Evolutionary conservation across 2,888 invertebrate species (phyloP), one percentile per base, ranked within the genome.

Genomic region (Lycia hirtaria): DNA sequence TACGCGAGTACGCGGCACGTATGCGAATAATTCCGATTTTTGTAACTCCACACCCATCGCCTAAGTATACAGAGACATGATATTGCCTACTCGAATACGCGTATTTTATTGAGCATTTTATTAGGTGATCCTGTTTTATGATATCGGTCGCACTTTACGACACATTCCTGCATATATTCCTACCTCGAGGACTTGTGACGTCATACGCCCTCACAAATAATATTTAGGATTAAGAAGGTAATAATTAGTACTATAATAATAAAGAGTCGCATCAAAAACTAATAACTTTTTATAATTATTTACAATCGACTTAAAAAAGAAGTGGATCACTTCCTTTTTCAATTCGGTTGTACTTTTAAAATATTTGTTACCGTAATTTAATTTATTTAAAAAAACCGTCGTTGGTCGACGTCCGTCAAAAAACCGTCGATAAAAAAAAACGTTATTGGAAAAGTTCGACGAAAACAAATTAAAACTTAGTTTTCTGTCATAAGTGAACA

Each of bases 71-170:
- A 28, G 17, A 43, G 19, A 30, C 17, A 7, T 4, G 20, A 19
- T 44, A 17, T 28, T 33, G 22, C 19, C 37, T 22, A 20, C 22
- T 45, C 33, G 19, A 45, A 33, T 32, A 45, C 32, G 33, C 47
- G 15, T 35, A 47, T 47, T 51, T 51, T 51, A 51, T 41, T 41
- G 33, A 24, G 15, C 17, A 20, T 41, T 51, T 41, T 41, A 51
- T 41, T 51, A 51, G 10, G 41, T 51, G 32, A 32, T 51, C 51
- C 17, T 24, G 22, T 41, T 41, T 51, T 51, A 51, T 22, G 51
- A 41, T 22, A 51, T 41, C 17, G 10, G 22, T 6, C 33, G 45
- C 33, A 32, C 33, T 33, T 51, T 41, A 41, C 24, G 41, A 33
- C 32, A 14, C 22, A 30, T 51, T 19, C 15, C 17, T 19, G 41